Percentiles rank a stretch among this genome's conserved stretches.
Evolutionary conservation across 1,140 invertebrate species (phyloP).

Genomic region (Drosophila nasuta): DNA sequence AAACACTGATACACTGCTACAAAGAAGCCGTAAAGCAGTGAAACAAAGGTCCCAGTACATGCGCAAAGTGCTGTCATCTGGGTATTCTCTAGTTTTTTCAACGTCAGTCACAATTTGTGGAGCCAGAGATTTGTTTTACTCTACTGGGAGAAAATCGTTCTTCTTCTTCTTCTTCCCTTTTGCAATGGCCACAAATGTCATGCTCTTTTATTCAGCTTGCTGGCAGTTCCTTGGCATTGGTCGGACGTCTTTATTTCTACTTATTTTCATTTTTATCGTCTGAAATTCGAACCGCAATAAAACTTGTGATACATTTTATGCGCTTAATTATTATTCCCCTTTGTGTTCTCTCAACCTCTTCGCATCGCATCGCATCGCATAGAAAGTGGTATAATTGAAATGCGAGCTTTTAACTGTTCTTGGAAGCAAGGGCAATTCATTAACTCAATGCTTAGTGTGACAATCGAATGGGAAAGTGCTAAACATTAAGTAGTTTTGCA

Average conservation of each 20-base stretch:
- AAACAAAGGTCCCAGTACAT: neutral
- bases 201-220: neutral
- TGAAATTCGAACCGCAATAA: constrained; percentile 71
- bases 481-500: neutral
- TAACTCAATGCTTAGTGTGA: constrained; percentile 12
- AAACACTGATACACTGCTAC: too few relatives aligned
- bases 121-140: constrained; percentile 12
- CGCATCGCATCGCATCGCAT: neutral
- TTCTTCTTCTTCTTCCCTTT: neutral
- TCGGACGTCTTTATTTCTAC: constrained; percentile 17
- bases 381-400: constrained; percentile 61
- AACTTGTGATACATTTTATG: constrained; percentile 50
- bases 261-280: constrained; percentile 41
- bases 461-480: constrained; percentile 6
- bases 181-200: constrained; percentile 26
- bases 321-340: constrained; percentile 66
- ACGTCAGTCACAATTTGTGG: neutral
- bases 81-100: constrained; percentile 7
- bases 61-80: neutral
- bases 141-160: constrained; percentile 1
- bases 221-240: constrained; percentile 1
- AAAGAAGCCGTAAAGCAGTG: neutral
- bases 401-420: constrained; percentile 46
- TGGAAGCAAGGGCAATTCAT: constrained; percentile 28
- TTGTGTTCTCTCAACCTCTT: constrained; percentile 8